A percentile compares a stretch with the other conserved stretches of the same genome.
Conservation (phyloP, 1,140 invertebrate species). For the Cotesia typhae region DNA sequence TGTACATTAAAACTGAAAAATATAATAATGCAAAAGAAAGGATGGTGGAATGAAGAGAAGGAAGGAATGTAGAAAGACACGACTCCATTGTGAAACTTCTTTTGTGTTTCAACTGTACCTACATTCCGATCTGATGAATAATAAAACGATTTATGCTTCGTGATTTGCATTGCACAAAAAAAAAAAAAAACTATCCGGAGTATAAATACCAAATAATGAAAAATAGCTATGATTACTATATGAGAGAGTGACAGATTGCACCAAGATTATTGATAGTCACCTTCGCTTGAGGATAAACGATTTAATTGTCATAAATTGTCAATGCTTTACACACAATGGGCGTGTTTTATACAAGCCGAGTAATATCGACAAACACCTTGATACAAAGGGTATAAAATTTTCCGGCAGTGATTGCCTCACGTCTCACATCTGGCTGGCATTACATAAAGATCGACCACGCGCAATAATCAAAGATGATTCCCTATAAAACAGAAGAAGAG, state of each 20-base stretch:
- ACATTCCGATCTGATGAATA: constrained; percentile 60
- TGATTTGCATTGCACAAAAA: neutral
- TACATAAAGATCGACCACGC: constrained; percentile 22
- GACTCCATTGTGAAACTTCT: constrained; percentile 53
- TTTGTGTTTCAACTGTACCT: constrained; percentile 59
- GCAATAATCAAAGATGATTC: constrained; percentile 47
- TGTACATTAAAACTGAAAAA: neutral
- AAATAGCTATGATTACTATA: too few relatives aligned
- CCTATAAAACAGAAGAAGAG: constrained; percentile 41
- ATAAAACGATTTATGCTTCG: constrained; percentile 39
- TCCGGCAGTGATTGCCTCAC: constrained; percentile 56
- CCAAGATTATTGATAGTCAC: neutral
- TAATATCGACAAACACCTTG: constrained; percentile 19
- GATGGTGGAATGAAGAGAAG: constrained; percentile 11
- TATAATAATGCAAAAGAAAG: constrained; percentile 15
- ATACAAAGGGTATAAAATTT: constrained; percentile 45
- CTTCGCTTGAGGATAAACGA: constrained; percentile 11
- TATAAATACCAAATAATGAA: constrained; percentile 1
- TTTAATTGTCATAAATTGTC: constrained; percentile 32
- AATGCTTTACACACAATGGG: constrained; percentile 27
- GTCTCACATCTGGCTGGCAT: constrained; percentile 52
- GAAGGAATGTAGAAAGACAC: constrained; percentile 44
- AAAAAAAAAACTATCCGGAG: neutral
- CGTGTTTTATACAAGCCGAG: constrained; percentile 18
- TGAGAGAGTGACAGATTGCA: neutral